phyloP scores from a whole-genome alignment of 2,797 vertebrate genomes.

The Danio choprae region DNA sequence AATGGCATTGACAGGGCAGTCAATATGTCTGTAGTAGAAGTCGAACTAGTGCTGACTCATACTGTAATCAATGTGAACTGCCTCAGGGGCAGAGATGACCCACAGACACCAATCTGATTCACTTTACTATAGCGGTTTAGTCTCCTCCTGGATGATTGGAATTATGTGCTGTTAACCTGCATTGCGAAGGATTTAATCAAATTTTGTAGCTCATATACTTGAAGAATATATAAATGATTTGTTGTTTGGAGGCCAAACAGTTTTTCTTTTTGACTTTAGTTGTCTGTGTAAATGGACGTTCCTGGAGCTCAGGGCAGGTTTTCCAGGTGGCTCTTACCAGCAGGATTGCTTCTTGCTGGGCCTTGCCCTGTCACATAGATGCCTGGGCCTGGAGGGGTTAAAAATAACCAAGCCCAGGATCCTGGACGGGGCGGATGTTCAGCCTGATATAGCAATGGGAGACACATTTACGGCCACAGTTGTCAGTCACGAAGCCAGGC shows the following conservation, averaged over 20 bases:
- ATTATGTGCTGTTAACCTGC: neutral
- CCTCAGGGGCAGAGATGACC: slow-evolving; percentile 39
- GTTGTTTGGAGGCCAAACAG: neutral
- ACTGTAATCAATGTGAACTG: slow-evolving; percentile 20
- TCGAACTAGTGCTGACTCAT: slow-evolving; percentile 5
- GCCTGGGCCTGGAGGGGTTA: slow-evolving; percentile 57
- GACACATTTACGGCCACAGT: slow-evolving; percentile 69
- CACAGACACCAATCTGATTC: slow-evolving; percentile 45
- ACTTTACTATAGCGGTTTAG: neutral
- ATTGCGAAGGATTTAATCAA: neutral
- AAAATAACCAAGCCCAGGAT: slow-evolving; percentile 69
- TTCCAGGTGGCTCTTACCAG: slow-evolving; percentile 59
- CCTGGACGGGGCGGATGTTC: slow-evolving; percentile 47
- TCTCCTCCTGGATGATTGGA: neutral
- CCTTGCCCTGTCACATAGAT: slow-evolving; percentile 48
- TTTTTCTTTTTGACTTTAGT: neutral
- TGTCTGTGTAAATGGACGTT: neutral
- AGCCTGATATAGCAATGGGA: slow-evolving; percentile 48
- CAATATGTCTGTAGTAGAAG: slow-evolving; percentile 19
- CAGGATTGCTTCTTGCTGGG: slow-evolving; percentile 62
- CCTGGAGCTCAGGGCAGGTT: slow-evolving; percentile 30
- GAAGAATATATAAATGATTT: neutral
- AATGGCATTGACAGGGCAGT: slow-evolving; percentile 5
- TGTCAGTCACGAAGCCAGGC: slow-evolving; percentile 59
- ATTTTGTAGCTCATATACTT: neutral